phyloP scores from a whole-genome alignment of 2,113 vertebrate genomes.

The Anarrhichthys ocellatus region DNA sequence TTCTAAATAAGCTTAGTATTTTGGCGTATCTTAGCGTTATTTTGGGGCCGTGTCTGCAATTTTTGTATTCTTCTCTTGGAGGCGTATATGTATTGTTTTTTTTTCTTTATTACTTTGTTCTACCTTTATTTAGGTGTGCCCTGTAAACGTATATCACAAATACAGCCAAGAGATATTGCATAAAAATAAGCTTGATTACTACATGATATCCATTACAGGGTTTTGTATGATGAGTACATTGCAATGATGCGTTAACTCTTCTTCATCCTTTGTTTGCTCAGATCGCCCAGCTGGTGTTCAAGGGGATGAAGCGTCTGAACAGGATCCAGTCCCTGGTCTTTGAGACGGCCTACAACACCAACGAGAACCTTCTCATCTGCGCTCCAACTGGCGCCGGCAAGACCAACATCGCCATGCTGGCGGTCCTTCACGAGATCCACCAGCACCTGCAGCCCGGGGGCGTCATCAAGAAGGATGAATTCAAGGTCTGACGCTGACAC shows the following conservation, averaged over 20 bases:
- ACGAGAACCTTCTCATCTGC: slow-evolving; percentile 97
- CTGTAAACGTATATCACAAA: neutral
- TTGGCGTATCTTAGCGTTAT: too few species aligned
- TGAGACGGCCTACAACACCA: slow-evolving; percentile 98
- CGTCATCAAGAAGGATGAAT: slow-evolving; percentile 96
- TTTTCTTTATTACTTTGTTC: too few species aligned
- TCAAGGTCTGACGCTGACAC: slow-evolving; percentile 86
- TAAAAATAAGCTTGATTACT: neutral
- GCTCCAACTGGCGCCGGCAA: slow-evolving; percentile 98
- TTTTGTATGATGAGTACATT: neutral
- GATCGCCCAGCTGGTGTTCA: slow-evolving; percentile 96
- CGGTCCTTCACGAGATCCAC: slow-evolving; percentile 94
- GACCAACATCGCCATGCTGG: slow-evolving; percentile 98
- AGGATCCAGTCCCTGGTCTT: slow-evolving; percentile 97
- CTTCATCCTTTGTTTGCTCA: slow-evolving; percentile 57
- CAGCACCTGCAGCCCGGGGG: slow-evolving; percentile 93
- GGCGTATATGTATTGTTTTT: too few species aligned
- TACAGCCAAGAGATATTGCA: neutral
- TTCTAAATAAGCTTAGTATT: too few species aligned
- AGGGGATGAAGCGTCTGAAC: slow-evolving; percentile 94
- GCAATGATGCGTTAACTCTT: neutral
- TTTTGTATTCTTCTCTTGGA: too few species aligned
- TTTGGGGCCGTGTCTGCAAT: too few species aligned
- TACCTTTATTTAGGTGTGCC: too few species aligned
- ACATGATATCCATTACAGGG: neutral